phyloP scores from a whole-genome alignment of 2,888 invertebrate genomes.

The Drosophila pseudotakahashii region DNA sequence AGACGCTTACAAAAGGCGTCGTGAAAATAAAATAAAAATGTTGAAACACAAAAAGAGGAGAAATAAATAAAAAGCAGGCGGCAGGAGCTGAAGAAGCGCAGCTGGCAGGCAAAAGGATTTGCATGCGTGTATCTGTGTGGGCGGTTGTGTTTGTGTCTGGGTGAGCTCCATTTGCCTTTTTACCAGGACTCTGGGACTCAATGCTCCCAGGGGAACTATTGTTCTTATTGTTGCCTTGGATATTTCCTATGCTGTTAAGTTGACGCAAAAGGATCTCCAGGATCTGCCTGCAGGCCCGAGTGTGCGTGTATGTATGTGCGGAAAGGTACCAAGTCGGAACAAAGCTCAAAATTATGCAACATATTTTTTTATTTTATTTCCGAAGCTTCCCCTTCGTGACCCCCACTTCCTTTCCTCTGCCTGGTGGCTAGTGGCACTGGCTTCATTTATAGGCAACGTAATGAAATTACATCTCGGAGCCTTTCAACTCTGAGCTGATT shows the following conservation, averaged over 20 bases:
- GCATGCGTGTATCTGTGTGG: conserved; percentile 37
- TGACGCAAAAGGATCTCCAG: conserved; percentile 78
- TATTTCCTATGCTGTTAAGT: conserved; percentile 79
- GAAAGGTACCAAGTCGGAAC: conserved; percentile 81
- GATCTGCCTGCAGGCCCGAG: conserved; percentile 62
- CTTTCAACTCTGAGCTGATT: conserved; percentile 62
- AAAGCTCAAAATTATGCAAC: conserved; percentile 81
- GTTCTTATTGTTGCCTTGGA: conserved; percentile 80
- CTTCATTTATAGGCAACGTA: conserved; percentile 45
- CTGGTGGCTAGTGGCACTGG: conserved; percentile 48
- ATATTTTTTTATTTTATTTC: conserved; percentile 75
- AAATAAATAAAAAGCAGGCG: conserved; percentile 26
- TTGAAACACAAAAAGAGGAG: conserved; percentile 59
- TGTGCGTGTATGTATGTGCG: conserved; percentile 37
- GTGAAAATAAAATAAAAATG: conserved; percentile 75
- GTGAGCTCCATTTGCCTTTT: conserved; percentile 70
- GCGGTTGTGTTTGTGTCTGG: conserved; percentile 23
- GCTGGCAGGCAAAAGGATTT: conserved; percentile 78
- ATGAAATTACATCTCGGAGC: conserved; percentile 64
- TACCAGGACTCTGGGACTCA: conserved; percentile 54
- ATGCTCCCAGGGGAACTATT: conserved; percentile 81
- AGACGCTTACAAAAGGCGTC: conserved; percentile 76
- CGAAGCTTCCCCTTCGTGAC: conserved; percentile 19
- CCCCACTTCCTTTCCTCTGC: conserved; percentile 6
- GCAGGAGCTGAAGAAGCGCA: conserved; percentile 39